phyloP scores from a whole-genome alignment of 23 tunicate species.

The Clavelina lepadiformis region DNA sequence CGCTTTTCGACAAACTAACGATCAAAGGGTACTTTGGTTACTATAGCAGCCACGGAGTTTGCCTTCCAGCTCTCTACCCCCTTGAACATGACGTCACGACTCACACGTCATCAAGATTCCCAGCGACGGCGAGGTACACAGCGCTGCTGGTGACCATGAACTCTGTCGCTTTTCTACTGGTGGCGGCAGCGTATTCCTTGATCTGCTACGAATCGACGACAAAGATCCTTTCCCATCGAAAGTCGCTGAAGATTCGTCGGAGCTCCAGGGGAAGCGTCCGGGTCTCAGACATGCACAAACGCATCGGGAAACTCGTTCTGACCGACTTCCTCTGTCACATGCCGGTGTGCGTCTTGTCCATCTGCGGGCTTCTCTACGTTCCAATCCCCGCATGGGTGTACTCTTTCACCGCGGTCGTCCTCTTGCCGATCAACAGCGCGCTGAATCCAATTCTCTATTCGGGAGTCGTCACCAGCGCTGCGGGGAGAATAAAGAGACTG shows the following conservation, averaged over 20 bases:
- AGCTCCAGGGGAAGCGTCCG: background rate
- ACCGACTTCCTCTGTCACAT: slow-evolving; percentile 54
- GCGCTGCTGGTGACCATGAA: slow-evolving; percentile 14
- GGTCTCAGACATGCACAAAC: slow-evolving; percentile 17
- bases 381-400: slow-evolving; percentile 35
- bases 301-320: slow-evolving; percentile 26
- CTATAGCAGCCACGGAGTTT: slow-evolving; percentile 39
- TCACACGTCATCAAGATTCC: background rate
- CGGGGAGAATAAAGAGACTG: no score
- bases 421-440: slow-evolving; percentile 54
- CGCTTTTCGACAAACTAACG: background rate
- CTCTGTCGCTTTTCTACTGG: slow-evolving; percentile 21
- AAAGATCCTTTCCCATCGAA: background rate
- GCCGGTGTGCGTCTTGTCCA: slow-evolving; percentile 30
- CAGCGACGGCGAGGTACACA: slow-evolving; percentile 4
- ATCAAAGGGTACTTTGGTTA: slow-evolving; percentile 31
- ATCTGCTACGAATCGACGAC: slow-evolving; percentile 13
- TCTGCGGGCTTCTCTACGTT: slow-evolving; percentile 23
- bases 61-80: slow-evolving; percentile 26
- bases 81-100: background rate
- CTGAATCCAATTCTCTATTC: slow-evolving; percentile 39
- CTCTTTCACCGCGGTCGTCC: slow-evolving; percentile 41
- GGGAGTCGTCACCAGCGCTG: no score
- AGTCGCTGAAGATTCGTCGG: background rate
- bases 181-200: slow-evolving; percentile 28